These are phyloP conservation scores for Zaprionus taronus DNA, from an alignment of 1,140 invertebrate genomes.

Conservation along the genomic window DNA sequence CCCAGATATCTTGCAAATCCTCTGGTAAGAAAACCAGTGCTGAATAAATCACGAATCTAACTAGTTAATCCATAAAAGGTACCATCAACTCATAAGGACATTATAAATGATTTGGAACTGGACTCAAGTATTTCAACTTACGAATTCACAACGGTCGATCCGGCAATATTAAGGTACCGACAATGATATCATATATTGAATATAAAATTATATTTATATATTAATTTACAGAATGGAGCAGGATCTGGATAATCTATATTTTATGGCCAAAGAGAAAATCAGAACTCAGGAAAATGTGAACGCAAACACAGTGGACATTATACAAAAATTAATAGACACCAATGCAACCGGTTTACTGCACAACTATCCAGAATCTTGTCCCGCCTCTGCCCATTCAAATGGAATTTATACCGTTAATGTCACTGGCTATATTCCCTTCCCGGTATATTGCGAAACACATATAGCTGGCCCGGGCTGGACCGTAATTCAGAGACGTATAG, in stretches of 20 bases:
- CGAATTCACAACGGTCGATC: neutral
- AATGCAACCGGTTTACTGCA: constrained; percentile 9
- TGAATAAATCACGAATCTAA: neutral
- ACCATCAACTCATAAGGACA: neutral
- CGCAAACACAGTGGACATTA: neutral
- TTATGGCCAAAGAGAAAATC: neutral
- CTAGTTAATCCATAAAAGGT: neutral
- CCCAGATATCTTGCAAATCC: neutral
- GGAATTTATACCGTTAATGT: constrained; percentile 15
- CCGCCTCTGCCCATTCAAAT: neutral
- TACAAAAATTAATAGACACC: constrained; percentile 1
- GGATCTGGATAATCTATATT: neutral
- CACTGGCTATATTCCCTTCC: neutral
- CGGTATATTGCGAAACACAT: neutral
- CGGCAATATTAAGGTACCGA: neutral
- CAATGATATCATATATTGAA: neutral
- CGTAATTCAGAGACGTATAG: neutral
- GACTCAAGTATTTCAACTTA: neutral
- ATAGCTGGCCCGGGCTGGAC: constrained; percentile 17
- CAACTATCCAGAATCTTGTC: neutral
- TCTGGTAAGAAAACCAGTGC: neutral
- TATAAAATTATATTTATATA: neutral
- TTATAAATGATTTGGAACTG: neutral
- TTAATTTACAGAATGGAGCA: neutral
- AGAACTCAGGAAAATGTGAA: neutral